Evolutionary conservation across 2,888 invertebrate species (phyloP).

Genomic region (Drosophila pegasa): DNA sequence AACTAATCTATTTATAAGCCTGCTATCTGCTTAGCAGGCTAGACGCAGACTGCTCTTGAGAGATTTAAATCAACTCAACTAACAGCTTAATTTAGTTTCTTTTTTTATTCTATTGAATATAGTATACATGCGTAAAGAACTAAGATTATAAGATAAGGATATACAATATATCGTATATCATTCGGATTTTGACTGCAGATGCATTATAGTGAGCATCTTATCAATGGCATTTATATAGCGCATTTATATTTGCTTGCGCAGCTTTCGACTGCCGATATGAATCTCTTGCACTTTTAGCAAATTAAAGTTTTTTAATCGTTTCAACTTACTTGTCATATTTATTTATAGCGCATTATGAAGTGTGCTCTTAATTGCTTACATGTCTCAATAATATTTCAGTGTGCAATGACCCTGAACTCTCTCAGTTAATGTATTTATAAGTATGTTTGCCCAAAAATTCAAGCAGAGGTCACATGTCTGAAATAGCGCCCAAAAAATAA

Average conservation of each 20-base stretch:
- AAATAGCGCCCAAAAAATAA: conserved; percentile 15
- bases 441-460: conserved; percentile 1
- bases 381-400: conserved; percentile 7
- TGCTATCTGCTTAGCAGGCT: conserved; percentile 24
- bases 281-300: background rate
- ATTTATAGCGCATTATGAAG: conserved; percentile 7
- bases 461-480: conserved; percentile 19
- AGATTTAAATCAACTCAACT: conserved; percentile 5
- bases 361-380: conserved; percentile 1
- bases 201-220: too few relatives aligned
- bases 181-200: too few relatives aligned
- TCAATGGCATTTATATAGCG: background rate
- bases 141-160: background rate
- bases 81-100: background rate
- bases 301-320: background rate
- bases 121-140: background rate
- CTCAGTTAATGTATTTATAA: conserved; percentile 2
- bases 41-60: conserved; percentile 3
- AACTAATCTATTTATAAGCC: conserved; percentile 22
- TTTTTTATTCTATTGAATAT: conserved; percentile 1
- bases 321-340: background rate
- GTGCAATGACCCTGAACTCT: conserved; percentile 22
- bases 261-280: background rate
- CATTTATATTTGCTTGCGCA: background rate
- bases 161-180: background rate